These are phyloP conservation scores for Temnothorax rugatulus DNA, from an alignment of 2,888 invertebrate species.

Conservation along the genomic window DNA sequence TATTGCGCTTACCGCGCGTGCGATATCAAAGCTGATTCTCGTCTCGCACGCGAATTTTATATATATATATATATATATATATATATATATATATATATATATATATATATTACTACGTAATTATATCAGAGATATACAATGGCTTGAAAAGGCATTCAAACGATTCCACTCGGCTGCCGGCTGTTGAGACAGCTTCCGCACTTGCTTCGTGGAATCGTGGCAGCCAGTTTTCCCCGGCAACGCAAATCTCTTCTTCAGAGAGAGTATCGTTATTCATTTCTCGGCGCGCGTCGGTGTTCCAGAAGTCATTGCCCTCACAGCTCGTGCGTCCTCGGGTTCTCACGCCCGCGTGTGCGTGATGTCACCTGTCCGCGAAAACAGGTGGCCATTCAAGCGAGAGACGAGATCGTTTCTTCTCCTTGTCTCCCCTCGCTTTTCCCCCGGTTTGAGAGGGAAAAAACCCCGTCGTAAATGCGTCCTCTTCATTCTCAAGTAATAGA, in stretches of 20 bases:
- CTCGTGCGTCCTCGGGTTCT: conserved; percentile 70
- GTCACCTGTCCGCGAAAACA: conserved; percentile 80
- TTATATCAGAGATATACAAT: not conserved
- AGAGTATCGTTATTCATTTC: conserved; percentile 60
- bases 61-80: too few species aligned
- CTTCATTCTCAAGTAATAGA: conserved; percentile 60
- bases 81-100: too few species aligned
- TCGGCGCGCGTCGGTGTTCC: conserved; percentile 61
- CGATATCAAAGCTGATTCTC: conserved; percentile 18
- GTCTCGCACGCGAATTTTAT: not conserved
- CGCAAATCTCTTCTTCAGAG: conserved; percentile 32
- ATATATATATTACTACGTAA: not conserved
- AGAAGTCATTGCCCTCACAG: conserved; percentile 75
- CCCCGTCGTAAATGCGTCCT: not conserved
- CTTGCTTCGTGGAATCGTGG: not conserved
- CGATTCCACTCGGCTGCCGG: not conserved
- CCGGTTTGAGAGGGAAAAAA: conserved; percentile 46
- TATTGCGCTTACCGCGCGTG: not conserved
- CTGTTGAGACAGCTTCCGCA: not conserved
- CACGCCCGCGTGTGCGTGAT: conserved; percentile 73
- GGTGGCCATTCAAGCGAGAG: conserved; percentile 81
- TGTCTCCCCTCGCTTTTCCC: conserved; percentile 43
- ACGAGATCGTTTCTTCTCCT: conserved; percentile 62
- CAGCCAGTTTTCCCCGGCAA: not conserved
- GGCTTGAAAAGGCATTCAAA: not conserved